phyloP scores from a whole-genome alignment of 2,113 vertebrate genomes.

The Elachura formosa region DNA sequence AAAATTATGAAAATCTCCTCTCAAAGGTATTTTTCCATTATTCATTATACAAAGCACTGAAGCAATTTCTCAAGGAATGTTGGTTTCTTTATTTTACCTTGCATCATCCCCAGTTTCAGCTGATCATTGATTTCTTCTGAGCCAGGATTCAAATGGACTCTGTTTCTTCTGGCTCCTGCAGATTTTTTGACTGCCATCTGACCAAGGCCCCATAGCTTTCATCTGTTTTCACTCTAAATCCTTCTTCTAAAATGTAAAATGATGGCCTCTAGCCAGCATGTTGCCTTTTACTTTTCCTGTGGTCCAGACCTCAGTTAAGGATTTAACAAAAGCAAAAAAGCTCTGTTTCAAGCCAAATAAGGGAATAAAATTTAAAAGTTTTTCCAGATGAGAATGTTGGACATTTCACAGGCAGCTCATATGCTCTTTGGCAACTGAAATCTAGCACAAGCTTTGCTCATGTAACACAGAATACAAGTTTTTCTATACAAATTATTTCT shows the following conservation, averaged over 20 bases:
- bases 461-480: not conserved
- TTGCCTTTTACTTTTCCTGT: constrained; percentile 41
- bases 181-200: constrained; percentile 44
- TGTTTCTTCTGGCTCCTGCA: constrained; percentile 21
- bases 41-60: not conserved
- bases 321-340: constrained; percentile 48
- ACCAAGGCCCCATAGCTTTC: constrained; percentile 35
- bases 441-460: not conserved
- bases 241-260: constrained; percentile 47
- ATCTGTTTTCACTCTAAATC: constrained; percentile 48
- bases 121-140: constrained; percentile 23
- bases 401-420: not conserved
- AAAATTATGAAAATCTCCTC: not conserved
- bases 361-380: constrained; percentile 22
- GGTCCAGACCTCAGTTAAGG: constrained; percentile 27
- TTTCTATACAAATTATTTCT: constrained; percentile 7
- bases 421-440: constrained; percentile 27
- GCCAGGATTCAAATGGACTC: constrained; percentile 5
- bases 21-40: not conserved
- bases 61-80: not conserved
- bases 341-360: constrained; percentile 39
- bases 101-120: not conserved
- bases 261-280: constrained; percentile 38
- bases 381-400: constrained; percentile 42
- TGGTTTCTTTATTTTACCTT: not conserved